These are phyloP conservation scores for Typhlomys cinereus DNA, from an alignment of 2,113 vertebrate species.

Conservation along the genomic window DNA sequence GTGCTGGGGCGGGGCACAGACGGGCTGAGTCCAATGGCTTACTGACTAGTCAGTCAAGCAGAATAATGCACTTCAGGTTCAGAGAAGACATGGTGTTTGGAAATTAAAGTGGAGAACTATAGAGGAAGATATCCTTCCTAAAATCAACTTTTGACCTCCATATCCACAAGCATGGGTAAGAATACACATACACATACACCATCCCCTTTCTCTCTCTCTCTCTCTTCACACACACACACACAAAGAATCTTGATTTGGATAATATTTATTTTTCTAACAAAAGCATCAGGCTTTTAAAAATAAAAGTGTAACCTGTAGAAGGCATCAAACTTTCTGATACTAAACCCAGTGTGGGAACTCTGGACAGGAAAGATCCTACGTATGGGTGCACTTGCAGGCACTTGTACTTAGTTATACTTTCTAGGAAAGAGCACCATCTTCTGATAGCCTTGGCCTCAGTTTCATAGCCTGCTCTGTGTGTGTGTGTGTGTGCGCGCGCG, in stretches of 20 bases:
- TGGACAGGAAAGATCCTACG: rapidly evolving
- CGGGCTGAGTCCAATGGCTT: too few relatives aligned
- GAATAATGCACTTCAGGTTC: too few relatives aligned
- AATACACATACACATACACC: background rate
- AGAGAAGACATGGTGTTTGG: too few relatives aligned
- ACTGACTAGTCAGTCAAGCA: too few relatives aligned
- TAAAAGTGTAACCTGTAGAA: background rate
- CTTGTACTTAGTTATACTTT: background rate
- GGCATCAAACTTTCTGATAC: background rate
- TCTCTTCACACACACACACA: too few relatives aligned
- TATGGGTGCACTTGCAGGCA: background rate
- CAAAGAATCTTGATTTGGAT: background rate
- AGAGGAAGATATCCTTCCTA: too few relatives aligned
- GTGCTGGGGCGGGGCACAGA: too few relatives aligned
- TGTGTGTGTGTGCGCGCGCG: too few relatives aligned
- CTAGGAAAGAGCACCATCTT: background rate
- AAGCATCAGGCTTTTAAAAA: background rate
- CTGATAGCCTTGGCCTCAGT: background rate
- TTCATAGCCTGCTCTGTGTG: rapidly evolving
- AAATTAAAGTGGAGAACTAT: too few relatives aligned
- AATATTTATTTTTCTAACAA: background rate
- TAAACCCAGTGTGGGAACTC: background rate
- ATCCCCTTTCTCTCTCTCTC: too few relatives aligned
- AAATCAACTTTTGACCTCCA: too few relatives aligned
- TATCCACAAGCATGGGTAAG: too few relatives aligned